Conservation (phyloP, 2,888 invertebrate genomes). For the Heliothis peltigera region DNA sequence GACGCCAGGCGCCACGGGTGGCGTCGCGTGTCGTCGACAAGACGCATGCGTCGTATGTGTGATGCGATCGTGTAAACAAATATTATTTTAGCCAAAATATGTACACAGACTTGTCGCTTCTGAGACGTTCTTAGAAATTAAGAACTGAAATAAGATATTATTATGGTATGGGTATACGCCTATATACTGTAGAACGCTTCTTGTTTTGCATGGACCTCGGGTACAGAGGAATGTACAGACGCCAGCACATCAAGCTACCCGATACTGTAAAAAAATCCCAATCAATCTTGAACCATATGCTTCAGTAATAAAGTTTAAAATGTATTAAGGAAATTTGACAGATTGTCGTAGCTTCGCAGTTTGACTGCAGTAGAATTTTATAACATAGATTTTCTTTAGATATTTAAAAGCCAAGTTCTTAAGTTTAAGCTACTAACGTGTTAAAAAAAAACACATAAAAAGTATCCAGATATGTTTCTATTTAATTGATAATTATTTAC, state of each 20-base stretch:
- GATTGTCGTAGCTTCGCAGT: no score
- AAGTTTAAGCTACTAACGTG: not conserved
- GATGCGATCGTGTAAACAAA: not conserved
- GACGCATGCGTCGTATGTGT: not conserved
- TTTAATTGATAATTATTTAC: slow-evolving; percentile 61
- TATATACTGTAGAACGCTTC: no score
- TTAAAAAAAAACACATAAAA: slow-evolving; percentile 10
- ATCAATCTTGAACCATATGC: no score
- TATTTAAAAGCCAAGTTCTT: no score
- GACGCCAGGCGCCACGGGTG: not conserved
- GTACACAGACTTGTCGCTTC: not conserved
- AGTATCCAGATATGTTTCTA: slow-evolving; percentile 59
- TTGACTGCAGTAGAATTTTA: no score
- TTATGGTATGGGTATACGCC: no score
- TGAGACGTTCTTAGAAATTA: no score
- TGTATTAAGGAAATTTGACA: no score
- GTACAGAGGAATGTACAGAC: not conserved
- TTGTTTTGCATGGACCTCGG: not conserved
- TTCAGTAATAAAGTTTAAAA: no score
- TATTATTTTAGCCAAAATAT: not conserved
- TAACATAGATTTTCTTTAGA: not conserved
- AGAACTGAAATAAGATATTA: no score
- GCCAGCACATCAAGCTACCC: no score
- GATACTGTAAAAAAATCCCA: no score
- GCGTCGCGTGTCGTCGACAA: not conserved